Evolutionary conservation across 2,113 vertebrate species (phyloP).

Genomic region (Gymnocephalus cernua): DNA sequence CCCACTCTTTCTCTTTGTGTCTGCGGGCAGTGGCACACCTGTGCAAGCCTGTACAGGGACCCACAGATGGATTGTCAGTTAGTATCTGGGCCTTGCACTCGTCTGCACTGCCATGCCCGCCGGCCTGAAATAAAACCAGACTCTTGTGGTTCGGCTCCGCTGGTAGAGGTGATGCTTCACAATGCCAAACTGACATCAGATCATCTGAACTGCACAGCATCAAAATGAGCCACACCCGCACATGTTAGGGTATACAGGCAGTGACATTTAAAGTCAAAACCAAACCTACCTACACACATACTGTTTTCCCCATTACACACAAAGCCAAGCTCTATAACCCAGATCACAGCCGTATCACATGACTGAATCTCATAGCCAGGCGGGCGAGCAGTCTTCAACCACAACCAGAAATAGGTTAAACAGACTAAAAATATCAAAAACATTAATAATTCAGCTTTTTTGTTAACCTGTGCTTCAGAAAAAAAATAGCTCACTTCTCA

Average conservation of each 20-base stretch:
- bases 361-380: conserved; percentile 80
- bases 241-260: conserved; percentile 7
- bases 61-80: conserved; percentile 78
- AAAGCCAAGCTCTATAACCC: conserved; percentile 77
- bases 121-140: conserved; percentile 65
- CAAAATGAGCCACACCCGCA: conserved; percentile 17
- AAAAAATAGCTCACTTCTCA: conserved; percentile 76
- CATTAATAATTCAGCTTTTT: conserved; percentile 85
- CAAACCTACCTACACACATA: conserved; percentile 10
- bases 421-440: conserved; percentile 84
- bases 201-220: conserved; percentile 30
- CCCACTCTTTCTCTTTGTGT: conserved; percentile 55
- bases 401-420: conserved; percentile 86
- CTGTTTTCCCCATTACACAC: conserved; percentile 24
- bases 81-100: conserved; percentile 67
- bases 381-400: conserved; percentile 79
- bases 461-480: conserved; percentile 79
- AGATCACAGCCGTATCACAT: conserved; percentile 81
- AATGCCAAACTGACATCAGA: conserved; percentile 47
- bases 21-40: conserved; percentile 63
- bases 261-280: conserved; percentile 25
- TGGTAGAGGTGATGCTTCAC: conserved; percentile 40
- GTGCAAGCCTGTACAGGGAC: conserved; percentile 66
- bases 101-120: conserved; percentile 42
- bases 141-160: conserved; percentile 55